phyloP scores from a whole-genome alignment of 2,113 vertebrate species.

The Ceyx margarethae region DNA sequence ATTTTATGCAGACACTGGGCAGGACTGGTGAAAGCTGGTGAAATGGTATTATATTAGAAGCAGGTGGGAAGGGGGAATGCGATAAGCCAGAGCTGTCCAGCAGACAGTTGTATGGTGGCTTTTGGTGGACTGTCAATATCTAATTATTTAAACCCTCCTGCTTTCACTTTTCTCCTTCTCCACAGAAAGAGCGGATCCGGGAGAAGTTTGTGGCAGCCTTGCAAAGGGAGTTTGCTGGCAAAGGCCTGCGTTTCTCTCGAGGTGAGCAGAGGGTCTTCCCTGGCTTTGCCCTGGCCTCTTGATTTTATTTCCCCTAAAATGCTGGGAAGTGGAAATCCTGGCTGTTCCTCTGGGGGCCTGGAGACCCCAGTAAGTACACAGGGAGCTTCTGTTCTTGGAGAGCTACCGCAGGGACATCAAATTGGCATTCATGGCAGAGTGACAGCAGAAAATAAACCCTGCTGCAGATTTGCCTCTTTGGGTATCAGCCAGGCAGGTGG shows the following conservation, averaged over 20 bases:
- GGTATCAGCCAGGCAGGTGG: background rate
- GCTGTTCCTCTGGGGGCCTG: background rate
- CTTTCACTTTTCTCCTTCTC: background rate
- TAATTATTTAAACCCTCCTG: background rate
- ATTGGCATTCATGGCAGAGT: background rate
- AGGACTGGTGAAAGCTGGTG: background rate
- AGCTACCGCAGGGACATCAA: accelerated
- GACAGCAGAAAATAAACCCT: background rate
- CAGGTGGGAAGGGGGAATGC: background rate
- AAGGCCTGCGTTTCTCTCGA: conserved; percentile 91
- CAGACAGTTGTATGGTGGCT: background rate
- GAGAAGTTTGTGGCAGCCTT: conserved; percentile 96
- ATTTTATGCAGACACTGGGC: background rate
- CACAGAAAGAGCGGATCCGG: conserved; percentile 91
- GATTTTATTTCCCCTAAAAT: background rate
- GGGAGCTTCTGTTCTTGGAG: background rate
- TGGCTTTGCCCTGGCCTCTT: background rate
- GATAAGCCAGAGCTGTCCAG: background rate
- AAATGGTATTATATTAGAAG: background rate
- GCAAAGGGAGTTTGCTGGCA: conserved; percentile 93
- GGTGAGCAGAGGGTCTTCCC: conserved; percentile 73
- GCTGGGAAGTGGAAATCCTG: background rate
- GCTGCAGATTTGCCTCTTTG: background rate
- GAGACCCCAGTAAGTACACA: background rate
- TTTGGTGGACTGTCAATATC: background rate